Conservation (phyloP, 2,888 invertebrate genomes). For the Tridacna gigas region DNA sequence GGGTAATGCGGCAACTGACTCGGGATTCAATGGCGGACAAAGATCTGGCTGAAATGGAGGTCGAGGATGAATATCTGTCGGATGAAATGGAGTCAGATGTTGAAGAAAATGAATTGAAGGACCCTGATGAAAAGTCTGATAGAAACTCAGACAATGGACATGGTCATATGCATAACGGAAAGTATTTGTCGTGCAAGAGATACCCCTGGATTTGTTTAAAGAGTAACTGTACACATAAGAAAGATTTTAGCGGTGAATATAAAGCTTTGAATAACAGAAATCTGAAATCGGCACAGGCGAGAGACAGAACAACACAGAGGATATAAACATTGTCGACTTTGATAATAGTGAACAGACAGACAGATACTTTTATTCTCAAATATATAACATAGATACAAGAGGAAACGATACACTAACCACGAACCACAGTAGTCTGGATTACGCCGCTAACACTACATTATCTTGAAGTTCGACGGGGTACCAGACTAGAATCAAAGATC, state of each 20-base stretch:
- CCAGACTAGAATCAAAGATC: no score
- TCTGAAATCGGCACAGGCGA: background rate
- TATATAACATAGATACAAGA: no score
- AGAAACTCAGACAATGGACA: background rate
- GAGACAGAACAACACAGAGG: background rate
- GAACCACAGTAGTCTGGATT: no score
- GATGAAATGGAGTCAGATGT: background rate
- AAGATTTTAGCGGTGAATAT: constrained; percentile 13
- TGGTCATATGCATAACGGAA: constrained; percentile 14
- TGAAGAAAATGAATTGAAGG: background rate
- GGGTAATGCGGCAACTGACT: constrained; percentile 18
- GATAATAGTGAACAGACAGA: no score
- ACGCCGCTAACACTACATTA: no score
- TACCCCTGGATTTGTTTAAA: constrained; percentile 30
- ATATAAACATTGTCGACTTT: no score
- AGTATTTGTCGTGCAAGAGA: constrained; percentile 25
- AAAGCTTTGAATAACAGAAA: constrained; percentile 5
- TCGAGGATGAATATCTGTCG: background rate
- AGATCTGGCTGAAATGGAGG: constrained; percentile 2
- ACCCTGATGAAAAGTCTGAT: background rate
- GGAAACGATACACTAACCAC: no score
- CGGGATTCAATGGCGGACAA: constrained; percentile 19
- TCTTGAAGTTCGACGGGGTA: no score
- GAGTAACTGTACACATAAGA: constrained; percentile 16
- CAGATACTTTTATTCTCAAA: no score